Base-by-base conservation (phyloP, 2,888 invertebrate genomes). In the Drosophila aldrichi region DNA sequence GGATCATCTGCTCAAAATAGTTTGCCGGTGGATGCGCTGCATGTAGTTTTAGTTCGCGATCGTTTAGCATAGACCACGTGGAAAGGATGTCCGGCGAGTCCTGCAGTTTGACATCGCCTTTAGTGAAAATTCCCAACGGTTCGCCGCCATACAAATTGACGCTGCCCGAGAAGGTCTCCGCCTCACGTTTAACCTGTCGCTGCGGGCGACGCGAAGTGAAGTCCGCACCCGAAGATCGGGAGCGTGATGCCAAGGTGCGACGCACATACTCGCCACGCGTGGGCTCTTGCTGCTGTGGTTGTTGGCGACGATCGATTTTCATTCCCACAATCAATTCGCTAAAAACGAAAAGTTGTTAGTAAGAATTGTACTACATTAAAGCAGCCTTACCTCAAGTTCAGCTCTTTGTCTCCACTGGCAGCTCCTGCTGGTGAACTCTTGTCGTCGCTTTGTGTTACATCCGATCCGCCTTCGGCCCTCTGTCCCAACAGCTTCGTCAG, bases 1-100 rank as follows among this genome's bases (percentile, higher is more conserved):
- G 91, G 52, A 97, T 96, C 96, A 98, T 96, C 93, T 99, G 97
- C 92, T 99, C 96, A 92, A 97, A 98, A 89, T 96, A 96, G 93
- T 99, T 99, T 10, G 94, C 92, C 0, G 98, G 97, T 0, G 97
- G 96, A 91, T 96, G 96, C 0, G 95, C 94, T 0, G 95, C 94
- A 0, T 95, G 93, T 60, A 96, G 82, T 70, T 95, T 93, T n/a
- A 97, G 88, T 88, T 97, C 96, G 22, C 95, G 94, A 70, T 95
- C 90, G 46, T 95, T 92, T 41, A 97, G 92, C 20, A 90, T 88
- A 41, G 96, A 93, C 98, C 98, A 98, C 0, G 95, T 95, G 32
- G 94, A 91, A 0, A 96, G 91, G 5, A 93, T 91, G 62, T 93
- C 93, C 0, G 82, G 69, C 3, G 81, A 84, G 0, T 82, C 82